A percentile compares a stretch with the other conserved stretches of the same genome.
Conservation (phyloP, 2,888 invertebrate species). For the Microchrysa polita region DNA sequence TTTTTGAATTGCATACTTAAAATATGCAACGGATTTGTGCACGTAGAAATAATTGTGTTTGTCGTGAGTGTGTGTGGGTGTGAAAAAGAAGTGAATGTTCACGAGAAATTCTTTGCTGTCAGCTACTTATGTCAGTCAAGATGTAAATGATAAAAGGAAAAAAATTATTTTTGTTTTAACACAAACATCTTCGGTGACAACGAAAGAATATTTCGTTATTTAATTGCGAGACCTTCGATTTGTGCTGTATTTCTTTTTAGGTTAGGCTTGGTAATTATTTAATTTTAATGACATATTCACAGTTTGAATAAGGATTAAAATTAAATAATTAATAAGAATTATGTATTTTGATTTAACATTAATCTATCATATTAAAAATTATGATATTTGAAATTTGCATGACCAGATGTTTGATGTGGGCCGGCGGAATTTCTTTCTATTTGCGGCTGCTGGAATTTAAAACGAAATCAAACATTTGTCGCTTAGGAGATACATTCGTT, state of each 20-base stretch:
- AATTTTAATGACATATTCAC: constrained; percentile 12
- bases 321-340: constrained; percentile 30
- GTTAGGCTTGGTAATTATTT: constrained; percentile 15
- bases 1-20: neutral
- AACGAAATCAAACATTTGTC: constrained; percentile 3
- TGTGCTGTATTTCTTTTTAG: neutral
- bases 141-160: constrained; percentile 34
- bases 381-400: constrained; percentile 35
- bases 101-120: constrained; percentile 28
- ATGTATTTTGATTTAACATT: constrained; percentile 15
- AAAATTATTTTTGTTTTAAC: constrained; percentile 14
- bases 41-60: neutral
- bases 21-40: too few species aligned
- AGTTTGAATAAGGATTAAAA: constrained; percentile 25
- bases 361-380: constrained; percentile 43
- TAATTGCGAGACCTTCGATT: constrained; percentile 6
- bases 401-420: constrained; percentile 24
- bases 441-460: neutral
- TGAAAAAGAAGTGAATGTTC: constrained; percentile 3
- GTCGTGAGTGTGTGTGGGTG: too few species aligned
- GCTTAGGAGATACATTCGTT: constrained; percentile 15
- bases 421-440: neutral
- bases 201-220: neutral
- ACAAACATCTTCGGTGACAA: constrained; percentile 31
- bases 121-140: constrained; percentile 12